A percentile compares a stretch with the other conserved stretches of the same genome.
These are phyloP conservation scores for Lepidochitona cinerea DNA, from an alignment of 2,888 invertebrate genomes.

Conservation along the genomic window DNA sequence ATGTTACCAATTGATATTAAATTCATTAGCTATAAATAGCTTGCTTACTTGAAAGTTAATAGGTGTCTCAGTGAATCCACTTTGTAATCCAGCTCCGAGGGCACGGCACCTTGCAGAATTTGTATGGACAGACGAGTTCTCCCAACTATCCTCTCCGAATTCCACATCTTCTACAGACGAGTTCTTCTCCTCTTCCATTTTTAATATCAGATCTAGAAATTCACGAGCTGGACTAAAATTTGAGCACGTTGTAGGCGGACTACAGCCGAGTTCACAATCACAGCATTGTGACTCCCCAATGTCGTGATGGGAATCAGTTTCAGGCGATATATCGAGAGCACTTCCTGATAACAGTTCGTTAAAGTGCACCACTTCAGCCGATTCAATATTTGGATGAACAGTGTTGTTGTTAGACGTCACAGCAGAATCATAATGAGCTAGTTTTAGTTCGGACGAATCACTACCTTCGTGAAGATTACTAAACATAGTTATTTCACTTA, in stretches of 20 bases:
- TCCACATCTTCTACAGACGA: background rate
- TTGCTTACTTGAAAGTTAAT: constrained; percentile 68
- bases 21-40: no score
- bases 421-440: background rate
- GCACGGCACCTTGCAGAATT: constrained; percentile 28
- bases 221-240: background rate
- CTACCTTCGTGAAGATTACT: background rate
- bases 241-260: background rate
- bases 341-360: background rate
- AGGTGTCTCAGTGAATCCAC: constrained; percentile 59
- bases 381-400: background rate
- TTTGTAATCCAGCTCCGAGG: constrained; percentile 56
- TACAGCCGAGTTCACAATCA: background rate
- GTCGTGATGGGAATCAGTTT: background rate
- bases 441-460: background rate
- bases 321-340: background rate
- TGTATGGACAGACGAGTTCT: background rate
- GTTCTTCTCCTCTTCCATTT: background rate
- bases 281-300: background rate
- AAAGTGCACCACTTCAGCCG: background rate
- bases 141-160: background rate
- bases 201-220: background rate
- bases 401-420: background rate
- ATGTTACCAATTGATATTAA: no score
- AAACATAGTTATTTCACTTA: constrained; percentile 30